Base-by-base conservation (phyloP, 2,797 vertebrate genomes). In the Gobionotothen gibberifrons region DNA sequence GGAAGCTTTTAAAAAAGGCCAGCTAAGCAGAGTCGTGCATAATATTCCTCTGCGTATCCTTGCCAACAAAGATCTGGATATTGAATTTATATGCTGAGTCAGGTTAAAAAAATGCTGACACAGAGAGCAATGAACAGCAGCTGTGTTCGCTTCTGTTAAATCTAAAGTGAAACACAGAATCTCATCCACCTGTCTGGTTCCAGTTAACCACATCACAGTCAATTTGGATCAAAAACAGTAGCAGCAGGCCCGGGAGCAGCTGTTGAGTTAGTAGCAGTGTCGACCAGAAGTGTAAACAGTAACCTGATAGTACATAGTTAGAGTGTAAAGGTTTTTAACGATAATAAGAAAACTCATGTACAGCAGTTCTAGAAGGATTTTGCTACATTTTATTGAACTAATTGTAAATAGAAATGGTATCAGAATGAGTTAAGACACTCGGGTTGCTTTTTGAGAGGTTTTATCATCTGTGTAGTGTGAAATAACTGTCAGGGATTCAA, bases 91-190 rank as follows among this genome's bases (percentile, higher is more conserved):
- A 46, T 32, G 55, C 70, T 75, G 74, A 78, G 58, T 89, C 76
- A 56, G 74, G 26, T 36, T 62, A 5, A 62, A 85, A 5, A 85
- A 67, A 44, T 53, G 68, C 70, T 82, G 56, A 78, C 36, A 71
- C 73, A 13, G 69, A 52, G 43, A 48, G 46, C 53, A 78, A 69
- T 64, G 76, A 82, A 64, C 48, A 67, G 32, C 85, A 84, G 67
- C 26, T 72, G 64, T 44, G 47, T 72, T 68, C 56, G 3, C 74
- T 62, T 82, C 26, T 47, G 19, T 32, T 70, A 13, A 1, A 68
- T 56, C 39, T 15, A 46, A 26, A 67, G 56, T 43, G 44, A 68
- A 72, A 40, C 32, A 14, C 21, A 32, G 22, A 17, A 39, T 5
- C 51, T 74, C 26, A 52, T 77, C 54, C 42, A 61, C 75, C 47